phyloP scores from a whole-genome alignment of 2,888 invertebrate genomes.

The Myopa tessellatipennis region DNA sequence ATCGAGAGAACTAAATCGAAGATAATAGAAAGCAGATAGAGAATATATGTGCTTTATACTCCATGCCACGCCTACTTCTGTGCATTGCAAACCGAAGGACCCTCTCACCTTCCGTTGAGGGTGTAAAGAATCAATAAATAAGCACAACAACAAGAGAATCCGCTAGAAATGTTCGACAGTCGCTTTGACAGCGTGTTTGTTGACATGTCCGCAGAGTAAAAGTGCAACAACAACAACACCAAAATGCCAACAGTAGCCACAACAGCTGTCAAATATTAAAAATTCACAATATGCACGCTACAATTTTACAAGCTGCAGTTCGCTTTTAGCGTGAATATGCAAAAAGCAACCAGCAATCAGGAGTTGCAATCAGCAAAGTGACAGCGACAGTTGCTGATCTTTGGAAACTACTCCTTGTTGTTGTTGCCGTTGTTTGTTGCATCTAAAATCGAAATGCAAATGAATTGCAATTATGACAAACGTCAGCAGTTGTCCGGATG shows the following conservation, averaged over 20 bases:
- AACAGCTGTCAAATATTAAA: conserved; percentile 66
- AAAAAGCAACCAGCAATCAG: neutral
- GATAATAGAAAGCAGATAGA: no score
- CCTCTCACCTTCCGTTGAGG: no score
- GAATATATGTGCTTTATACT: no score
- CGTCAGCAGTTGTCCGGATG: conserved; percentile 66
- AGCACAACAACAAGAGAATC: no score
- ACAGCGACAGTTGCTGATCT: conserved; percentile 16
- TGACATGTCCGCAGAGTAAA: neutral
- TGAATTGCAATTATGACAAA: conserved; percentile 65
- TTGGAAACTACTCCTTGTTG: conserved; percentile 8
- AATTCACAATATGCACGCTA: conserved; percentile 47
- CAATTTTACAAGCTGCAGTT: no score
- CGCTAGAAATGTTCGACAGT: conserved; percentile 41
- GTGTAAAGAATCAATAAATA: no score
- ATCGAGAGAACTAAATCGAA: no score
- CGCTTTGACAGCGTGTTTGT: conserved; percentile 47
- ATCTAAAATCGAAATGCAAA: conserved; percentile 57
- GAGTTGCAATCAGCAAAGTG: neutral
- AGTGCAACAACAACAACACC: conserved; percentile 15
- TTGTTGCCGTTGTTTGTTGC: conserved; percentile 24
- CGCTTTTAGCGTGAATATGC: no score
- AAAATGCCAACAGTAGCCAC: conserved; percentile 43
- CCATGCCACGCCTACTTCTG: no score
- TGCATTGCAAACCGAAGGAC: no score